Evolutionary conservation across 53 echinoderm and acorn worm genomes (phyloP), one percentile per base, ranked within the genome.

Genomic region (Crossaster papposus): DNA sequence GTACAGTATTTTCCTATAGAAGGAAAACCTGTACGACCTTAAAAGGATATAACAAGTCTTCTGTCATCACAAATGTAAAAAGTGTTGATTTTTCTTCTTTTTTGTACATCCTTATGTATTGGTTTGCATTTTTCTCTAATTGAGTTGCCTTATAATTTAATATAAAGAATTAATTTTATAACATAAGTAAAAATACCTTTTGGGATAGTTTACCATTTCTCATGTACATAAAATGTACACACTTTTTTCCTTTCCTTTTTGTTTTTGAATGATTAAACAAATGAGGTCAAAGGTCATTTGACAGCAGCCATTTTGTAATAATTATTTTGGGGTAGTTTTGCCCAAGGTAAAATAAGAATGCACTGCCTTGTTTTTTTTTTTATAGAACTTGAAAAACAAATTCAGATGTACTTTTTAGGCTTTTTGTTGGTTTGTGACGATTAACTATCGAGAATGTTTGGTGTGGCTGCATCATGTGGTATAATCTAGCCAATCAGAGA

Each of bases 81-180:
- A 78, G 38, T 44, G 2, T 24, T 23, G 24, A n/a, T n/a, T n/a
- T 17, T 51, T 78, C 22, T 37, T 35, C 4, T 77, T 79, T 13
- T 79, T 15, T 58, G 30, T 58, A 31, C 26, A 64, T 83, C 38
- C 44, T 36, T 44, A 83, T 64, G 55, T n/a, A 18, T 65, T n/a
- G 14, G 54, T 83, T 68, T 81, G 79, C 28, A 53, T 51, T 81
- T 81, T 52, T 24, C 64, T 31, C 64, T 31, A 64, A 64, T 81
- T 64, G 35, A 68, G 36, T 82, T 70, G 83, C 83, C 83, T 65
- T 83, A 65, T 24, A 37, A n/a, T n/a, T 65, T 13, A 64, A 64
- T 70, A 20, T 2, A 81, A 20, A 34, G 64, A 28, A n/a, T 31
- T 9, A 24, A 8, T 81, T 81, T 65, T 81, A 30, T 64, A 64